These are phyloP conservation scores for Linhomoeus sp. DNA, from an alignment of 2,888 invertebrate genomes.

Conservation along the genomic window DNA sequence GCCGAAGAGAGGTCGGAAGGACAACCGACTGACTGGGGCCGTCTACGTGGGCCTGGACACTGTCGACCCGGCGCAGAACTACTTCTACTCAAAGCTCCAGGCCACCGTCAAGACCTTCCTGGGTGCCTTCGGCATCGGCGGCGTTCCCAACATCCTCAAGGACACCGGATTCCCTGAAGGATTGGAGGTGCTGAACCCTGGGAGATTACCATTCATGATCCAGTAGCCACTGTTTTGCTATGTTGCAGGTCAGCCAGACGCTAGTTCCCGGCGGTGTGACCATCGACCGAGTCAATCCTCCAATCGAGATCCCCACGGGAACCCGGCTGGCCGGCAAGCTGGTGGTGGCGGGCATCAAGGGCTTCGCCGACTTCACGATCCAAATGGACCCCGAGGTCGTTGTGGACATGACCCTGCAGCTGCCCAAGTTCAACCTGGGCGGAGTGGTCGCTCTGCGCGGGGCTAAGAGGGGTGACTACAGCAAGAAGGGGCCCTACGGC, in stretches of 20 bases:
- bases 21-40: neutral
- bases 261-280: too few species aligned
- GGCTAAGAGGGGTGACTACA: neutral
- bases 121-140: neutral
- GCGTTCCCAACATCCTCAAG: neutral
- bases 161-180: neutral
- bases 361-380: neutral
- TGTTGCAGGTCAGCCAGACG: too few species aligned
- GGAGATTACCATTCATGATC: neutral
- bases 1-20: neutral
- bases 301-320: too few species aligned
- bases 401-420: too few species aligned
- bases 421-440: neutral
- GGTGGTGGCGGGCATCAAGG: neutral
- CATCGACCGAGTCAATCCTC: too few species aligned
- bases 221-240: neutral
- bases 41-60: neutral
- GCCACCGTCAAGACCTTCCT: neutral
- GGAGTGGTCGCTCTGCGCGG: neutral
- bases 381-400: neutral
- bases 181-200: neutral
- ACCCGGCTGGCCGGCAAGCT: neutral
- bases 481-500: neutral
- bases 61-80: neutral
- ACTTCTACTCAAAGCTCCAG: neutral